Conservation (phyloP, 2,113 vertebrate species). For the Pao palembangensis region DNA sequence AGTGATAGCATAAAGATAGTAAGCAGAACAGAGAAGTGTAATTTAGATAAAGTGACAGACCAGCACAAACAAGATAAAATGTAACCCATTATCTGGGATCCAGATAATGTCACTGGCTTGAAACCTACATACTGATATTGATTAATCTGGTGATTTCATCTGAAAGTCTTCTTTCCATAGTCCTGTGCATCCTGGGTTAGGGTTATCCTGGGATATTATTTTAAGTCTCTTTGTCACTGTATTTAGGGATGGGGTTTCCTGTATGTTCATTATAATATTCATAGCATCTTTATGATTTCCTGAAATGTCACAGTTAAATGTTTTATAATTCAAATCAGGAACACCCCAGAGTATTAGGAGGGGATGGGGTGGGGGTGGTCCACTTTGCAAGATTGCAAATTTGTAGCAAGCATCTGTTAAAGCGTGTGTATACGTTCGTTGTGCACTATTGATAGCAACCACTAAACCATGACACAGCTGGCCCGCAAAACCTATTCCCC, state of each 20-base stretch:
- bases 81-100: no score
- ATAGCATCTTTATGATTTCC: background rate
- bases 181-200: no score
- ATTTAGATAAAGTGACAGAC: no score
- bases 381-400: slow-evolving; percentile 25
- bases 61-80: no score
- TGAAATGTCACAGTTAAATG: slow-evolving; percentile 13
- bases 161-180: no score
- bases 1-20: no score
- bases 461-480: slow-evolving; percentile 66
- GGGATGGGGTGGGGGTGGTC: background rate
- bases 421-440: background rate
- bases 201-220: no score
- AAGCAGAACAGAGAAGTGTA: background rate
- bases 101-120: no score
- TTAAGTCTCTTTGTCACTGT: no score
- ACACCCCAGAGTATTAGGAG: slow-evolving; percentile 2
- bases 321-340: slow-evolving; percentile 9
- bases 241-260: background rate
- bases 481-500: slow-evolving; percentile 29
- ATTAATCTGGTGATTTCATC: no score
- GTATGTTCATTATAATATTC: background rate
- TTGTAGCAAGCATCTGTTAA: slow-evolving; percentile 50
- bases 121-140: no score
- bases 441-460: slow-evolving; percentile 37